phyloP scores from a whole-genome alignment of 2,797 vertebrate genomes.

The Darevskia mixta region DNA sequence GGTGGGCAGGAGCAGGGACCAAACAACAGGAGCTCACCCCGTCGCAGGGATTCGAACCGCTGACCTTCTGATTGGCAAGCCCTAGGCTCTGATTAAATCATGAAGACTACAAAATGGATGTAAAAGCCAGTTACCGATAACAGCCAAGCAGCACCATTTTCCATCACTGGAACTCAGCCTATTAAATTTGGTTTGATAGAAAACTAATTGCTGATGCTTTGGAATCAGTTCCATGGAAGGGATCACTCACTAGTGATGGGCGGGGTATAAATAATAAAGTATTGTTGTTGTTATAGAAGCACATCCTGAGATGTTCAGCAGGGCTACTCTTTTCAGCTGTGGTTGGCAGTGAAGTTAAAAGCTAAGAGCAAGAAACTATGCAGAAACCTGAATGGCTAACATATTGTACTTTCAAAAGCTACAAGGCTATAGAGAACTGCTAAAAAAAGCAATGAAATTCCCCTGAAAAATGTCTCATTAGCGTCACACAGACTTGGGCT shows the following conservation, averaged over 20 bases:
- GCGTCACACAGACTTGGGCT: neutral
- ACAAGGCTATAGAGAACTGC: neutral
- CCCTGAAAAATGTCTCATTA: constrained; percentile 1
- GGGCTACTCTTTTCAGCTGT: neutral
- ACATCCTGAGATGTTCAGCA: neutral
- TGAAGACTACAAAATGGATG: neutral
- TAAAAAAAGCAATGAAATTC: neutral
- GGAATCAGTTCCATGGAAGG: neutral
- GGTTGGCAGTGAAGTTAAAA: neutral
- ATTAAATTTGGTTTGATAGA: neutral
- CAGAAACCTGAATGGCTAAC: neutral
- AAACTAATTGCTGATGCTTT: neutral
- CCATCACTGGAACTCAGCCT: neutral
- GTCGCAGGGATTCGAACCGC: too few species aligned
- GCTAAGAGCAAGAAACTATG: neutral
- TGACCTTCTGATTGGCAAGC: too few species aligned
- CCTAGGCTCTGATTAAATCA: neutral
- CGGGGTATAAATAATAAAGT: too few species aligned
- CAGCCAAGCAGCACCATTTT: neutral
- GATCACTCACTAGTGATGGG: neutral
- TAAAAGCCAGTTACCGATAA: neutral
- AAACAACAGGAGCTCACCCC: too few species aligned
- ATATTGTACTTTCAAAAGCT: neutral
- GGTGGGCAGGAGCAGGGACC: too few species aligned
- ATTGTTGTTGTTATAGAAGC: too few species aligned